Evolutionary conservation across 2,888 invertebrate species (phyloP), one percentile per base, ranked within the genome.

Genomic region (Apodemia hepburni): DNA sequence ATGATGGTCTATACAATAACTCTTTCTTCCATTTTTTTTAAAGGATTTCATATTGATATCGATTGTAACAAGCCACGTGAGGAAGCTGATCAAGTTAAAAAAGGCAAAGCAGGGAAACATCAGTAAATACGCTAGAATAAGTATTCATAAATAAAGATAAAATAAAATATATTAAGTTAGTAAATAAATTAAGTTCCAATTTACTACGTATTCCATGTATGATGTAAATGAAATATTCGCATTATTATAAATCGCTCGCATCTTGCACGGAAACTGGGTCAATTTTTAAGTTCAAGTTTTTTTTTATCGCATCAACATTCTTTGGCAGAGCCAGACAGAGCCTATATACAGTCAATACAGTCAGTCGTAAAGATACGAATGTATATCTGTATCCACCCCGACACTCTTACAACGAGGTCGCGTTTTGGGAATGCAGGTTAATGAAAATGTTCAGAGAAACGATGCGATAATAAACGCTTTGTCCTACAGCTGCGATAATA

Each of bases 211-310:
- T 29, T 29, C 3, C 29, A 29, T 29, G 22, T 22, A 33, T 51
- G 5, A 0, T 54, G 15, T 54, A 8, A 22, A 54, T 54, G 1
- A 54, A 54, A 54, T 27, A 12, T 54, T 54, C 54, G 54, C 27
- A 27, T 22, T 27, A 27, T 6, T 6, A 54, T 27, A n/a, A 45
- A n/a, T 45, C n/a, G 45, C 5, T 45, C n/a, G 15, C 15, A 54
- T 54, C 27, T 27, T 54, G 54, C 27, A 27, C 6, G 0, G 12
- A 54, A 54, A 54, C 22, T 27, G 27, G 54, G 54, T 54, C 54
- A 54, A 27, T 54, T 54, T 45, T 54, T 54, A 22, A 54, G 54
- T 54, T 51, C 54, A 27, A 27, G 54, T 54, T 54, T 33, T n/a
- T n/a, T 22, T 54, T 54, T 27, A 54, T 27, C 22, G 15, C 54